A percentile compares a stretch with the other conserved stretches of the same genome.
These are phyloP conservation scores for Bactericera cockerelli DNA, from an alignment of 1,140 invertebrate species.

Conservation along the genomic window DNA sequence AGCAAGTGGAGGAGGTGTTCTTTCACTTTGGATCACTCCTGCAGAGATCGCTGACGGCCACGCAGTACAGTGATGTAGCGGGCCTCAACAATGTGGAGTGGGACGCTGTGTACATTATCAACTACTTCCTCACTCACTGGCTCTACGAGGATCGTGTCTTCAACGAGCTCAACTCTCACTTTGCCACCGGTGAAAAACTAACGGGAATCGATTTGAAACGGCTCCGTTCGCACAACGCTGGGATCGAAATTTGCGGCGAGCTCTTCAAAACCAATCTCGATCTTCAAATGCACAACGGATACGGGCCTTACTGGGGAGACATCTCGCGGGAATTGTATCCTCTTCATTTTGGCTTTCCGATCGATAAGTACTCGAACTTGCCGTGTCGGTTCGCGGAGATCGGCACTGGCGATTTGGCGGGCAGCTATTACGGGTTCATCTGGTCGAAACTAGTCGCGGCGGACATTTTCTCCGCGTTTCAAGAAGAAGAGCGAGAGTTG, in stretches of 20 bases:
- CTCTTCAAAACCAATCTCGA: conserved; percentile 73
- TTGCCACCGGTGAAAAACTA: conserved; percentile 50
- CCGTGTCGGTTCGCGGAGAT: conserved; percentile 62
- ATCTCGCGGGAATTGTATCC: conserved; percentile 61
- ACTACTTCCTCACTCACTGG: conserved; percentile 68
- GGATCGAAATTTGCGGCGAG: conserved; percentile 59
- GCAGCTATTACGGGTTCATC: conserved; percentile 53
- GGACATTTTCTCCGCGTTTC: conserved; percentile 71
- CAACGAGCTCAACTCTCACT: conserved; percentile 52
- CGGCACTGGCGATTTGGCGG: conserved; percentile 53
- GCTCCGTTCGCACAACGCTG: conserved; percentile 54
- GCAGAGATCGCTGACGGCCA: conserved; percentile 63
- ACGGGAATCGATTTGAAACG: conserved; percentile 44
- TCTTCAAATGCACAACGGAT: conserved; percentile 55
- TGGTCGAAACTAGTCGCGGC: conserved; percentile 81
- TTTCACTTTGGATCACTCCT: conserved; percentile 63
- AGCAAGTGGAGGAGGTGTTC: conserved; percentile 60
- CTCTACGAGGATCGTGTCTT: conserved; percentile 55
- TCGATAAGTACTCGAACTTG: conserved; percentile 59
- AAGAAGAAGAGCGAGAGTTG: conserved; percentile 38
- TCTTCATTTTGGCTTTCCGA: conserved; percentile 51
- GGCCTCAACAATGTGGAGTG: conserved; percentile 77
- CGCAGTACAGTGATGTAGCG: conserved; percentile 64
- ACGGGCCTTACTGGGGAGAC: conserved; percentile 56
- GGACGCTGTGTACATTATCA: conserved; percentile 68